Base-by-base conservation (phyloP, 2,113 vertebrate genomes). In the Pungitius pungitius region DNA sequence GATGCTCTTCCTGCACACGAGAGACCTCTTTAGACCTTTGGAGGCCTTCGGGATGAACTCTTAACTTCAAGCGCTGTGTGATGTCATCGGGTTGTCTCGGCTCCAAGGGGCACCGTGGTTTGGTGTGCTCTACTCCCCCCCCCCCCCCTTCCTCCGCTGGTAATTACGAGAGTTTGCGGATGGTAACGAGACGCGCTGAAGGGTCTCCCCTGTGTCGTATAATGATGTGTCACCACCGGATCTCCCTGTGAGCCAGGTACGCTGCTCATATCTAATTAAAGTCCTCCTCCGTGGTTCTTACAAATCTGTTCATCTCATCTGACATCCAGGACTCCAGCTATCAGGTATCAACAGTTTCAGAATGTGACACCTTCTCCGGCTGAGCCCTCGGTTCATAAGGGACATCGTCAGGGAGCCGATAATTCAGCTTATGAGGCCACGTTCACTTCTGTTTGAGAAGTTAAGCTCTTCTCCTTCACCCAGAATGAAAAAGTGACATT, bases 181-280 rank as follows among this genome's bases (percentile, higher is more conserved):
- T 83, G 61, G 72, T 92, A 89, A 90, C 81, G 84, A 91, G 89
- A 55, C 43, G 1, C 68, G 15, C 51, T 80, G 78, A 64, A 75
- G 74, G 87, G 81, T 68, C 85, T 89, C 86, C 75, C 77, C 81
- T 89, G 87, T 63, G 86, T 81, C 39, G 27, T 74, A 40, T 92
- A 90, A 92, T 84, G 79, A 91, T 68, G 72, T 85, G 86, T 85
- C 77, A 73, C 63, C 63, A 11, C 33, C 3, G 64, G 47, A 15
- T 84, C 63, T 60, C 79, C 71, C 64, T 54, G 52, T 69, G 73
- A 82, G 47, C 51, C 85, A 87, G 81, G 85, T 83, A 69, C 49
- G 56, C 35, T 68, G 43, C 69, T 70, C 42, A 52, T 57, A 10
- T 20, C 61, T 75, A 73, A 85, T 85, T 85, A 81, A 75, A 3